Base-by-base conservation (phyloP, 2,113 vertebrate genomes). In the Microtus oregoni region DNA sequence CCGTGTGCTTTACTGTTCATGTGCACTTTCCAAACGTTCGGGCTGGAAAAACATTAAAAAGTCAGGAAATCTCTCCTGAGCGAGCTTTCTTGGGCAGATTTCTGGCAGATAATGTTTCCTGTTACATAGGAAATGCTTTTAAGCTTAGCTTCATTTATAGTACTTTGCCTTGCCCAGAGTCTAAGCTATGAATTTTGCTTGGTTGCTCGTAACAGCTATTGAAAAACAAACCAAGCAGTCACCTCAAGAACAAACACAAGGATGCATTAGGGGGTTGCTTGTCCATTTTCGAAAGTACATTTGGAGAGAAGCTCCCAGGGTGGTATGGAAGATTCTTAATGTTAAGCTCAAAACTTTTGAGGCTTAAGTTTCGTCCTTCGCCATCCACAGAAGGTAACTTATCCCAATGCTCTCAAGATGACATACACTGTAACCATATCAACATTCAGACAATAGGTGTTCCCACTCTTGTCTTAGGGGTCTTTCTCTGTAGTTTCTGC, bases 31-130 rank as follows among this genome's bases (percentile, higher is more conserved):
- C 83, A 91, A 97, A 89, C 22, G 89, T 97, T 93, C 94, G 78
- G 85, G 91, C 93, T 96, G 96, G 92, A 95, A 94, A 96, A 96
- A 94, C 96, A 96, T 96, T 26, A 96, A 96, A 93, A 94, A 87
- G 70, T 87, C 88, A 90, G 97, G 89, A 97, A 96, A 94, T 96
- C 85, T 97, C 90, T 94, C 94, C 92, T 93, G 96, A 90, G 78
- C 19, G 76, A 81, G 77, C 75, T 86, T 96, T 97, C 88, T 75
- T 88, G 83, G 90, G 90, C 87, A 96, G 94, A 95, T 88, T 95
- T 92, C 88, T 97, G 95, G 96, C 92, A 92, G 91, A 58, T 95
- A 92, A 90, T 75, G 65, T 86, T 96, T 96, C 94, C 88, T 90
- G 76, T 95, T 85, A 79, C 90, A 75, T 89, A 95, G 96, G 96